Conservation (phyloP, 2,888 invertebrate species). For the Zaprionus lineosus region DNA sequence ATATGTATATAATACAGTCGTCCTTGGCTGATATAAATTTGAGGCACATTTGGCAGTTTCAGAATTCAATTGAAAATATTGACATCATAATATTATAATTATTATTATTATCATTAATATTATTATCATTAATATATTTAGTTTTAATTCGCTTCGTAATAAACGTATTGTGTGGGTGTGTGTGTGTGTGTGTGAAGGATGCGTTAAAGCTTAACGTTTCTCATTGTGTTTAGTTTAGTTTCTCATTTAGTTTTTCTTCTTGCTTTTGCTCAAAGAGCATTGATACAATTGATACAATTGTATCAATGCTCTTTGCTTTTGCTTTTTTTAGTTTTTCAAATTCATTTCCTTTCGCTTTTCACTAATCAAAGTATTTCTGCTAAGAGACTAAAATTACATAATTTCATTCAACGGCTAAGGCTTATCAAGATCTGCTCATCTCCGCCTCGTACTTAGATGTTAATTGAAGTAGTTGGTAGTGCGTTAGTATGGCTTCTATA, state of each 20-base stretch:
- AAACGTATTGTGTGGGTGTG: conserved; percentile 25
- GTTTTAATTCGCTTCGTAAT: not conserved
- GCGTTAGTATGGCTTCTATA: conserved; percentile 19
- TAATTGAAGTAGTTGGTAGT: conserved; percentile 72
- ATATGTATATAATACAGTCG: conserved; percentile 70
- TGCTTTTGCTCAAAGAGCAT: conserved; percentile 18
- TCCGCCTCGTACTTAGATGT: conserved; percentile 58
- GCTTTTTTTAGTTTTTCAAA: conserved; percentile 23
- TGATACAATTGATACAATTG: too few species aligned
- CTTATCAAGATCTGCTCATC: conserved; percentile 55
- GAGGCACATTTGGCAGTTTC: conserved; percentile 72
- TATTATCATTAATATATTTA: not conserved
- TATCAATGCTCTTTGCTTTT: too few species aligned
- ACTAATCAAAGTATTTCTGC: conserved; percentile 74
- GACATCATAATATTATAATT: conserved; percentile 37
- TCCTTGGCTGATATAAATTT: conserved; percentile 70
- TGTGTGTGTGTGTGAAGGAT: too few species aligned
- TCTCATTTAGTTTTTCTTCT: not conserved
- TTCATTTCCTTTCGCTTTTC: conserved; percentile 32
- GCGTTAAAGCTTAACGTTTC: conserved; percentile 64
- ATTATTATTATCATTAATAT: not conserved
- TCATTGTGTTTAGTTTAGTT: conserved; percentile 10
- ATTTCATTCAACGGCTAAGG: conserved; percentile 72
- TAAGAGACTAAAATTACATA: conserved; percentile 75
- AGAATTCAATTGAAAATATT: conserved; percentile 39